A percentile compares a stretch with the other conserved stretches of the same genome.
Conservation (phyloP, 2,113 vertebrate species). For the Tenrec ecaudatus region DNA sequence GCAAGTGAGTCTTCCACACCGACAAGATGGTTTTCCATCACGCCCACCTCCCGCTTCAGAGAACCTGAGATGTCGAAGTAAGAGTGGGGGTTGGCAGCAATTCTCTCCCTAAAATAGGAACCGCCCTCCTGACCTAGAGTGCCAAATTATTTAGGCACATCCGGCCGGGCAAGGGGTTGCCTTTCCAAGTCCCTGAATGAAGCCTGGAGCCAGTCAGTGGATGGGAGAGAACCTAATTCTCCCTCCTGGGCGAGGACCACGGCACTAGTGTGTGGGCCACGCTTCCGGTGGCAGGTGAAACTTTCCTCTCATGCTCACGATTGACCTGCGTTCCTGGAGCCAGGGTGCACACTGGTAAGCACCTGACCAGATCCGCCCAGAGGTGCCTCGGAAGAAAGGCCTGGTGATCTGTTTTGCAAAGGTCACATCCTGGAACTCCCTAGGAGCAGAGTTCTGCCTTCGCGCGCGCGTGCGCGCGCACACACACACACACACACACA, state of each 20-base stretch:
- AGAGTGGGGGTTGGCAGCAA: background rate
- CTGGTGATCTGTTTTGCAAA: background rate
- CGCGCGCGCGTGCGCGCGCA: no score
- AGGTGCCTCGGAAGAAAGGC: background rate
- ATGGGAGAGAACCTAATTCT: background rate
- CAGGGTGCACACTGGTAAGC: background rate
- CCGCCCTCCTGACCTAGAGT: background rate
- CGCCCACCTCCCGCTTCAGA: rapidly evolving
- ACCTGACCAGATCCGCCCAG: background rate
- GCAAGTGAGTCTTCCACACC: background rate
- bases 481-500: background rate
- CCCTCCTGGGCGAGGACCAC: background rate
- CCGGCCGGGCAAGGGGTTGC: background rate
- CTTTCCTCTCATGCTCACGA: background rate
- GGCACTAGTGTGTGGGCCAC: background rate
- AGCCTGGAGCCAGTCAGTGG: background rate
- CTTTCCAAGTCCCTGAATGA: background rate
- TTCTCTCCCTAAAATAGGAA: background rate
- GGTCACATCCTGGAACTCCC: background rate
- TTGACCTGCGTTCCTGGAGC: background rate
- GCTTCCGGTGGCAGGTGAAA: rapidly evolving
- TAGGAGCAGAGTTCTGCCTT: background rate
- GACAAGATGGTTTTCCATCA: background rate
- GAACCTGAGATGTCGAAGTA: background rate
- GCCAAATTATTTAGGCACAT: background rate